Percentiles rank a stretch among this genome's conserved stretches.
These are phyloP conservation scores for Eriosoma lanigerum DNA, from an alignment of 1,140 invertebrate genomes.

Conservation along the genomic window DNA sequence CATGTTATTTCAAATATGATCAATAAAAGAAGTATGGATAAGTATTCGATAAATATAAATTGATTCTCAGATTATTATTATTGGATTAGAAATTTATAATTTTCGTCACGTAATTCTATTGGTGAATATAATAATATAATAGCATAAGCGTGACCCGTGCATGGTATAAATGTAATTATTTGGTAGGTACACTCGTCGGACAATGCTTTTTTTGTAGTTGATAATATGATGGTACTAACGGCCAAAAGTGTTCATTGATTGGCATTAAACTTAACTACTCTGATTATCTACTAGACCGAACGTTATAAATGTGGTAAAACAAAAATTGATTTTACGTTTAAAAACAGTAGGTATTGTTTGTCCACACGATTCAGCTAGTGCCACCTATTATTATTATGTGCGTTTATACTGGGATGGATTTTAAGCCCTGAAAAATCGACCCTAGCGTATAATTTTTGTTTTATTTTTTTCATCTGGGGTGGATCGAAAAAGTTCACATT, in stretches of 20 bases:
- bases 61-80: background rate
- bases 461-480: constrained; percentile 18
- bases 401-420: constrained; percentile 23
- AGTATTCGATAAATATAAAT: no score
- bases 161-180: background rate
- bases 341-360: constrained; percentile 23
- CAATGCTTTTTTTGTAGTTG: background rate
- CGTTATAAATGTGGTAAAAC: background rate
- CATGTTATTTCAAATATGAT: no score
- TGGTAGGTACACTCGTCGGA: background rate
- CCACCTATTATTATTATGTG: constrained; percentile 30
- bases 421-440: constrained; percentile 32
- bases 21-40: no score
- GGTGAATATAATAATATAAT: background rate
- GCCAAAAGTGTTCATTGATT: constrained; percentile 45
- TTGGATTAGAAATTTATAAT: background rate
- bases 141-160: background rate
- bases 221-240: constrained; percentile 34
- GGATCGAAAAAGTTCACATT: constrained; percentile 49
- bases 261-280: constrained; percentile 36
- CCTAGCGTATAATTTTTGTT: constrained; percentile 44
- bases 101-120: background rate
- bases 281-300: constrained; percentile 43
- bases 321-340: constrained; percentile 44
- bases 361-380: background rate